phyloP scores from a whole-genome alignment of 2,113 vertebrate species.

The Neolamprologus hecqui region DNA sequence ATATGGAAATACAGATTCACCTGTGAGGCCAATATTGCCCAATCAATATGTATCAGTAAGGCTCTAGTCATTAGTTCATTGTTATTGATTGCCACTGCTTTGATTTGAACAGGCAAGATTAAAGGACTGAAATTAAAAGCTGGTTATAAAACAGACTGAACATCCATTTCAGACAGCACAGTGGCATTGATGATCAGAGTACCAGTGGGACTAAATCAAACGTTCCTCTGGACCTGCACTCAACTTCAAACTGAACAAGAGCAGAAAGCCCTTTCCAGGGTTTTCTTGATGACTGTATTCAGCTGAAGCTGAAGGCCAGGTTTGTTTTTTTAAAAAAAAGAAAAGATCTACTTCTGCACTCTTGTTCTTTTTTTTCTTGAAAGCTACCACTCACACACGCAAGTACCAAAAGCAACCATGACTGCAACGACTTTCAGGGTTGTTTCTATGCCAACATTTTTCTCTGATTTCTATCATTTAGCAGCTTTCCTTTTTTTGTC shows the following conservation, averaged over 20 bases:
- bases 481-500: not conserved
- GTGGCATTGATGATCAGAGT: not conserved
- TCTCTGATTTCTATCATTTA: not conserved
- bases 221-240: not conserved
- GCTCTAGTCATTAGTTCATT: not conserved
- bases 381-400: not conserved
- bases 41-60: not conserved
- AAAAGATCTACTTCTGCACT: not conserved
- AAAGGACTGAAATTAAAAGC: not conserved
- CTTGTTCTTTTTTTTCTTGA: not conserved
- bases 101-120: not conserved
- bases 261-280: not conserved
- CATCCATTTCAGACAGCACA: not conserved
- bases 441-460: conserved; percentile 11
- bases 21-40: not conserved
- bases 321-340: not conserved
- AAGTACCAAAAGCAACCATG: not conserved
- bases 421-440: not conserved
- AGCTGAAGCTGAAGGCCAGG: not conserved
- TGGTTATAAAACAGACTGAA: not conserved
- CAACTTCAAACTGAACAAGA: not conserved
- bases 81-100: not conserved
- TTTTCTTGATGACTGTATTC: not conserved
- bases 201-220: not conserved
- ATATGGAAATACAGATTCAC: not conserved